A percentile compares a stretch with the other conserved stretches of the same genome.
Conservation (phyloP, 2,113 vertebrate genomes). For the Phaethon lepturus region DNA sequence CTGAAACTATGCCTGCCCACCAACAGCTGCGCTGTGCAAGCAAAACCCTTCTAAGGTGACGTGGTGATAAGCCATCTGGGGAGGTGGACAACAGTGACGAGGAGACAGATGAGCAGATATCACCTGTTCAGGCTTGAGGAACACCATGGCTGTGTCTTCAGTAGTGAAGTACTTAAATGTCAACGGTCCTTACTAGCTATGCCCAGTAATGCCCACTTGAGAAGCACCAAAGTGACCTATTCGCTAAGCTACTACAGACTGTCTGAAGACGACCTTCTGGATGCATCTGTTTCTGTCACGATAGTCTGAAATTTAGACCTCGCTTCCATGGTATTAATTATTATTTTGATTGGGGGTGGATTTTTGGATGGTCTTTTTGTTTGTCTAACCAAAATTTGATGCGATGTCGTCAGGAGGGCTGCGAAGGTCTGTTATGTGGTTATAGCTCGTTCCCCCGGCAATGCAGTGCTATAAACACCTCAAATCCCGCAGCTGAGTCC, state of each 20-base stretch:
- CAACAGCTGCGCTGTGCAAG: neutral
- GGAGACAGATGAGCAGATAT: neutral
- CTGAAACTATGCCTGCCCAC: neutral
- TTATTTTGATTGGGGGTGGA: neutral
- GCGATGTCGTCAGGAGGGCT: neutral
- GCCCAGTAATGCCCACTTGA: neutral
- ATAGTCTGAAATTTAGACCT: neutral
- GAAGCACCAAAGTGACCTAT: neutral
- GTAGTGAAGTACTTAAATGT: neutral
- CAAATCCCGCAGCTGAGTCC: neutral
- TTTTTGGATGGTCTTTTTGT: neutral
- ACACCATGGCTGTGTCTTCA: neutral
- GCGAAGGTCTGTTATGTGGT: neutral
- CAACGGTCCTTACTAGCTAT: neutral
- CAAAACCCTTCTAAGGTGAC: neutral
- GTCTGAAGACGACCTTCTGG: neutral
- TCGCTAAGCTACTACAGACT: neutral
- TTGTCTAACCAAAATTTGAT: neutral
- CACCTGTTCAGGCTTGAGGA: neutral
- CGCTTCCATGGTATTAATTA: rapidly evolving
- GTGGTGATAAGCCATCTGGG: neutral
- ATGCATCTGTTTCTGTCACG: neutral
- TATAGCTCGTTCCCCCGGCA: neutral
- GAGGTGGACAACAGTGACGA: neutral
- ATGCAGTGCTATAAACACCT: neutral